Evolutionary conservation across 2,888 invertebrate species (phyloP).

Genomic region (Lymantria dispar): DNA sequence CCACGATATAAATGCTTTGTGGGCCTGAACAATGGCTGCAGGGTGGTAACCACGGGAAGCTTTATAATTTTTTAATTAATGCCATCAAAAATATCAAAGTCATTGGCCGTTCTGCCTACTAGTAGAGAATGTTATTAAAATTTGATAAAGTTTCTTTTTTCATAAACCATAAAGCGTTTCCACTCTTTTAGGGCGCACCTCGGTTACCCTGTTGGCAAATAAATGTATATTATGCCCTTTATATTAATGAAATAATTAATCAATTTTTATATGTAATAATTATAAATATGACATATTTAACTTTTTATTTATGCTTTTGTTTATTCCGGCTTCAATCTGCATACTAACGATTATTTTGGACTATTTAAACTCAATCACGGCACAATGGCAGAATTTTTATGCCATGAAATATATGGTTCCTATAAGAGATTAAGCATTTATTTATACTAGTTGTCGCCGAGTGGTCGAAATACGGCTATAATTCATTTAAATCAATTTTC

Average conservation of each 20-base stretch:
- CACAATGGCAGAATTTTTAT: too few species aligned
- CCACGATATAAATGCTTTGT: constrained; percentile 72
- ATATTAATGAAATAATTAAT: constrained; percentile 20
- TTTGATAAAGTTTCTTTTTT: constrained; percentile 56
- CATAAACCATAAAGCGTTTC: constrained; percentile 55
- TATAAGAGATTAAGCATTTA: too few species aligned
- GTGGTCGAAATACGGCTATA: too few species aligned
- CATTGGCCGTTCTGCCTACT: constrained; percentile 63
- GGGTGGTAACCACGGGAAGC: constrained; percentile 58
- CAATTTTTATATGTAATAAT: neutral
- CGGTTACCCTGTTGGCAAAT: constrained; percentile 32
- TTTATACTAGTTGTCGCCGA: too few species aligned
- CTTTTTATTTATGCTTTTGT: too few species aligned
- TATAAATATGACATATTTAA: neutral
- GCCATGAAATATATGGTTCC: too few species aligned
- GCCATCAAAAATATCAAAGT: constrained; percentile 80
- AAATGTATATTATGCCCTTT: constrained; percentile 24
- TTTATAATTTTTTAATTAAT: constrained; percentile 83
- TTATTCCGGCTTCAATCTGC: too few species aligned
- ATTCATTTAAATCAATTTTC: too few species aligned
- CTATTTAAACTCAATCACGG: too few species aligned
- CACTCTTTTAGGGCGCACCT: constrained; percentile 39
- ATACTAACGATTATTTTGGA: too few species aligned
- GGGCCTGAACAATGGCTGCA: constrained; percentile 60
- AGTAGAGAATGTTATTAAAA: constrained; percentile 70